Percentiles rank a stretch among this genome's conserved stretches.
Conservation (phyloP, 2,797 vertebrate species). For the Sebastes taczanowskii region DNA sequence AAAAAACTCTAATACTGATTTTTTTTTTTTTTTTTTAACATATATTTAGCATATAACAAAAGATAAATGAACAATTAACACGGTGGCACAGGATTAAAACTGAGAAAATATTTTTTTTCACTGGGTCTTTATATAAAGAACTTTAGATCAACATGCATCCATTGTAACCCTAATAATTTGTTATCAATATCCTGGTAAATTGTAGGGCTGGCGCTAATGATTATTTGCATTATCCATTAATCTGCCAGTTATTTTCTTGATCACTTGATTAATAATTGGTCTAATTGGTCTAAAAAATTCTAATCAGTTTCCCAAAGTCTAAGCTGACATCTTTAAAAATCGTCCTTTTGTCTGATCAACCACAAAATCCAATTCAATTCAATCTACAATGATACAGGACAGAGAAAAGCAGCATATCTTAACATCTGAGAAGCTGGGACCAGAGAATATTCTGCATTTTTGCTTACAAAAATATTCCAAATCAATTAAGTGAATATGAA, state of each 20-base stretch:
- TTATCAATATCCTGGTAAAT: background rate
- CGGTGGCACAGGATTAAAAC: fast-evolving
- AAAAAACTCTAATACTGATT: background rate
- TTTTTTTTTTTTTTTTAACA: background rate
- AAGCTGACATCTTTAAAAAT: background rate
- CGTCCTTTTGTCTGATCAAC: background rate
- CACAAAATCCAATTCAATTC: background rate
- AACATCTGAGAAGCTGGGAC: background rate
- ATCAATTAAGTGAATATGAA: background rate
- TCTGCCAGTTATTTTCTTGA: background rate
- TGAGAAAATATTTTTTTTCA: fast-evolving
- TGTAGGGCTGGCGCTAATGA: background rate
- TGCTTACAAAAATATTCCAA: no score
- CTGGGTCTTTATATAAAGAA: constrained; percentile 14
- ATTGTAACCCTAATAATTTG: background rate
- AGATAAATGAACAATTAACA: background rate
- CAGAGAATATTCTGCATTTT: no score
- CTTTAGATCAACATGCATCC: background rate
- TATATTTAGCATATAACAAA: background rate
- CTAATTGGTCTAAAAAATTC: background rate
- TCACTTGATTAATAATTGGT: background rate
- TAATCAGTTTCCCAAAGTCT: background rate
- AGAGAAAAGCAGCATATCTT: background rate
- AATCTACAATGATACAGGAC: background rate
- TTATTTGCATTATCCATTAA: background rate